A percentile compares a stretch with the other conserved stretches of the same genome.
Conservation (phyloP, 2,797 vertebrate genomes). For the Acanthopagrus latus region DNA sequence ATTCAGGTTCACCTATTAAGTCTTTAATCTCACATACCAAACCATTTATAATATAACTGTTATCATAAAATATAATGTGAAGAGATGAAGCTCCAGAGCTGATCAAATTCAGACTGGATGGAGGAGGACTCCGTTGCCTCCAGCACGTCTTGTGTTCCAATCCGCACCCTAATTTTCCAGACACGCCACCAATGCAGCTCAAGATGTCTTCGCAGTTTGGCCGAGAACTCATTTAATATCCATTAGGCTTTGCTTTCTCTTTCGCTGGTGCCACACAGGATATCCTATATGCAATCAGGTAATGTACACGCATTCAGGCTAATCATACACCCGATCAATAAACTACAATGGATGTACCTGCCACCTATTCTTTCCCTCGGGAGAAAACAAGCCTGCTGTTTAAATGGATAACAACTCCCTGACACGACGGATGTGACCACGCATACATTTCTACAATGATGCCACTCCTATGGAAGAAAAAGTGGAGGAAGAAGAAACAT, state of each 20-base stretch:
- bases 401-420: neutral
- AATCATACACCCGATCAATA: conserved; percentile 42
- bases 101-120: neutral
- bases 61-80: conserved; percentile 37
- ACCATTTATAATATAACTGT: conserved; percentile 37
- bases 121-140: conserved; percentile 5
- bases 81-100: conserved; percentile 4
- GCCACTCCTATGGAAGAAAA: neutral
- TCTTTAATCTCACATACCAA: conserved; percentile 38
- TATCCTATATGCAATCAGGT: conserved; percentile 27
- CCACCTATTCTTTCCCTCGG: neutral
- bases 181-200: neutral
- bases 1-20: conserved; percentile 37
- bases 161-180: conserved; percentile 28
- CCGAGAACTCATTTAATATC: conserved; percentile 35
- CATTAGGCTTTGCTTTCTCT: conserved; percentile 23
- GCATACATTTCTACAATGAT: neutral
- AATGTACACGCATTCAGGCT: conserved; percentile 37
- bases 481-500: neutral
- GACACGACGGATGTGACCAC: neutral
- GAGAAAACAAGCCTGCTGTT: neutral
- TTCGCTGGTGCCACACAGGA: conserved; percentile 15
- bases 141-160: conserved; percentile 29
- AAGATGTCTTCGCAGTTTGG: conserved; percentile 29
- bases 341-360: neutral